Percentiles rank a stretch among this genome's conserved stretches.
phyloP scores from a whole-genome alignment of 53 echinoderm and acorn worm genomes.

The Patiria pectinifera region DNA sequence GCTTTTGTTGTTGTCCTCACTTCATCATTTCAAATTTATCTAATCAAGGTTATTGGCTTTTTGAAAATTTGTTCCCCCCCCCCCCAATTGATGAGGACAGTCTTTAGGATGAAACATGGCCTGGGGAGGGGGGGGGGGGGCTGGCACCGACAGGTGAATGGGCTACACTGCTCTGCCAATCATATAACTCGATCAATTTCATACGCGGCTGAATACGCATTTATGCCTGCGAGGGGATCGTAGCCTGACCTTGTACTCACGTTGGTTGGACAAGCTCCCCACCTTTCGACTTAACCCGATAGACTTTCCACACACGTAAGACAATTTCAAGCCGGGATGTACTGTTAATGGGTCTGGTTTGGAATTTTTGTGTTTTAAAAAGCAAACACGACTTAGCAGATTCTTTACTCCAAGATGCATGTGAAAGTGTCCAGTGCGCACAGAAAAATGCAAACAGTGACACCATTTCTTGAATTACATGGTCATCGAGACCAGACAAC shows the following conservation, averaged over 20 bases:
- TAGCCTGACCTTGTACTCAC: constrained; percentile 34
- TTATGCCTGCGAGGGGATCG: constrained; percentile 54
- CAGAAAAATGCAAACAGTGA: too few species aligned
- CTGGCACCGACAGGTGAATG: constrained; percentile 45
- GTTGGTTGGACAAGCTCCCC: background rate
- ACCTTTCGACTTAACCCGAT: background rate
- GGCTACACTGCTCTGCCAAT: constrained; percentile 55
- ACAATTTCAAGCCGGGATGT: background rate
- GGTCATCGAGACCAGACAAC: background rate
- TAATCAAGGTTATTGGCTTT: background rate
- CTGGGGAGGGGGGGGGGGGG: background rate
- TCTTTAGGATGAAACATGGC: background rate
- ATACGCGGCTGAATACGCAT: constrained; percentile 53
- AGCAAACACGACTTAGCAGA: too few species aligned
- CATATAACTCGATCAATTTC: constrained; percentile 66
- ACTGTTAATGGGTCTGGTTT: too few species aligned
- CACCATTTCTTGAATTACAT: too few species aligned
- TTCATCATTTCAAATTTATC: background rate
- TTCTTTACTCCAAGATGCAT: too few species aligned
- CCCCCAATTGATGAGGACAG: background rate
- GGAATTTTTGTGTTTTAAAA: too few species aligned
- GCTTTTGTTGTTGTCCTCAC: background rate
- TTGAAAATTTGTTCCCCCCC: background rate
- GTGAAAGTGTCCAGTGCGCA: too few species aligned
- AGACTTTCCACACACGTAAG: background rate